Percentiles rank a stretch among this genome's conserved stretches.
Conservation (phyloP, 2,888 invertebrate genomes). For the Agrypnus murinus region DNA sequence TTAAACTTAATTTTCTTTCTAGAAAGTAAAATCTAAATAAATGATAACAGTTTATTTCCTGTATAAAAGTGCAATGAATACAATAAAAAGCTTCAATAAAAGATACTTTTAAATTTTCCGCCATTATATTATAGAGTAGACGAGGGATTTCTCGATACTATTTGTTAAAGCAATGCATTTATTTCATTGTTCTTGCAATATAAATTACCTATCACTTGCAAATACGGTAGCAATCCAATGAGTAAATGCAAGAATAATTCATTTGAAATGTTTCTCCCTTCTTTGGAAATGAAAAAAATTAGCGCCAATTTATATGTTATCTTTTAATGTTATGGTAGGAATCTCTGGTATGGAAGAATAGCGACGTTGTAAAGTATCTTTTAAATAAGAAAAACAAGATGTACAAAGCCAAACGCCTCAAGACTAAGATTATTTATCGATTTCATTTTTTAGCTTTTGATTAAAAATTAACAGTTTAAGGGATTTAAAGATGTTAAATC, state of each 20-base stretch:
- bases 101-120: no score
- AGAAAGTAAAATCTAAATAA: no score
- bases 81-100: no score
- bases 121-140: not conserved
- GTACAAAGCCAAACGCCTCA: not conserved
- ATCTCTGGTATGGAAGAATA: not conserved
- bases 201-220: conserved; percentile 32
- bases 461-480: not conserved
- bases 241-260: conserved; percentile 28
- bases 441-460: not conserved
- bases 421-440: no score
- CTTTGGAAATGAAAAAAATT: conserved; percentile 19
- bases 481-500: no score
- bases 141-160: no score
- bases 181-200: conserved; percentile 27
- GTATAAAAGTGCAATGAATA: no score
- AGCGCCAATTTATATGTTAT: conserved; percentile 3
- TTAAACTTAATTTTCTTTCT: no score
- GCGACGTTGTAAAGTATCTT: not conserved
- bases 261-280: conserved; percentile 11
- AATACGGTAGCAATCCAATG: conserved; percentile 25
- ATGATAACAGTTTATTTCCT: no score
- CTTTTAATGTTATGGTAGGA: conserved; percentile 16
- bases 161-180: no score
- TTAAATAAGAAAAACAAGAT: not conserved